Base-by-base conservation (phyloP, 2,797 vertebrate species). In the Orientallactaga sibirica region DNA sequence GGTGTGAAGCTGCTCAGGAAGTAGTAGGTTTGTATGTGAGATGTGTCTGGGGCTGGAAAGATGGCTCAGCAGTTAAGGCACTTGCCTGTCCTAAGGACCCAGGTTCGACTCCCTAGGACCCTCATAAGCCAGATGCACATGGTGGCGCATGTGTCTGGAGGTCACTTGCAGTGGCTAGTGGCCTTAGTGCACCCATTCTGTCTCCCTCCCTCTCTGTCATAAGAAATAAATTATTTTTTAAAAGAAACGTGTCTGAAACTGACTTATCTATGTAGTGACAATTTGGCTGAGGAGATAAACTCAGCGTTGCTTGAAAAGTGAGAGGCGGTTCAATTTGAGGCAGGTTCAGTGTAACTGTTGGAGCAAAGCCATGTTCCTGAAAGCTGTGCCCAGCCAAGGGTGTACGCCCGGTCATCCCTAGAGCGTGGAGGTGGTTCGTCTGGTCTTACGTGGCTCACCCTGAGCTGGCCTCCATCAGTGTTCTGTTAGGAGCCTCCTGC, bases 231-330 rank as follows among this genome's bases (percentile, higher is more conserved):
- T 48, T 48, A 48, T 48, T 9, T 48, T 48, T 48, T 8, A 48
- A 84, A 74, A 91, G 74, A 90, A 88, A 41, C 64, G 33, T 88
- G 92, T 95, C 79, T 86, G 86, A 94, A 94, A 93, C 25, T 33
- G 3, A 48, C 52, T 92, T 82, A 37, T 71, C 79, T 81, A 75
- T 48, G 19, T 66, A 20, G 33, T 68, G 22, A 48, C 82, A 87
- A 55, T 79, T 88, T 76, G 80, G 37, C 74, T 68, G 48, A 79
- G 7, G 79, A 92, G 74, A 90, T 29, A 75, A 76, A 80, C 80
- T 84, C 70, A 25, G 1, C 66, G 62, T 58, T 77, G 58, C 73
- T 93, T 90, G 68, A 86, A 83, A 94, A 94, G 48, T 12, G 41
- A 92, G 20, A 15, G 48, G 7, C 62, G 0, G 48, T 81, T 95